Conservation (phyloP, 2,797 vertebrate species). For the Pantherophis vulpinus region DNA sequence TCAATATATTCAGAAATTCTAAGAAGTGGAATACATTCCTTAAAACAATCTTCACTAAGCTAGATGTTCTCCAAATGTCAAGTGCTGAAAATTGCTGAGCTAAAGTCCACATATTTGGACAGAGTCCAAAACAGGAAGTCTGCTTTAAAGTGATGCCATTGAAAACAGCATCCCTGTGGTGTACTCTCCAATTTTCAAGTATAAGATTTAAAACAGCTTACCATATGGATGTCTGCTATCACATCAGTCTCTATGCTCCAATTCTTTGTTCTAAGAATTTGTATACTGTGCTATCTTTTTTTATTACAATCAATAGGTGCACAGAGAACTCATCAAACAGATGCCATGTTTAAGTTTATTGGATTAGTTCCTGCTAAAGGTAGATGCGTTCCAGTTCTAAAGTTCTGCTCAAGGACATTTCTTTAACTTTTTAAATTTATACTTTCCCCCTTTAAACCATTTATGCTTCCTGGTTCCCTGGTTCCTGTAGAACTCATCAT, state of each 20-base stretch:
- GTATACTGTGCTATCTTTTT: not conserved
- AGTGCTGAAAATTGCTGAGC: not conserved
- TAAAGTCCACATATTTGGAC: not conserved
- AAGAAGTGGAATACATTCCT: not conserved
- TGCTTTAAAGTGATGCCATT: not conserved
- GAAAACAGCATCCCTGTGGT: not conserved
- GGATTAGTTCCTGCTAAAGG: not conserved
- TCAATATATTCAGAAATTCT: not conserved
- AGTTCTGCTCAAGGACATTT: not conserved
- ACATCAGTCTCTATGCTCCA: not conserved
- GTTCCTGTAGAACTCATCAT: not conserved
- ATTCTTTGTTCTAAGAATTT: not conserved
- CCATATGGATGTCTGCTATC: not conserved
- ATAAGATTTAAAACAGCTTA: not conserved
- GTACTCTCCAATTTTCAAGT: not conserved
- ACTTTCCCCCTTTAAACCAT: not conserved
- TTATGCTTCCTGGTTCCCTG: not conserved
- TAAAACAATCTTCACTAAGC: not conserved
- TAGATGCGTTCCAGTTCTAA: not conserved
- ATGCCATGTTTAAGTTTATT: not conserved
- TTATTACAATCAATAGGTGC: not conserved
- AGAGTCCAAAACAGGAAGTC: not conserved
- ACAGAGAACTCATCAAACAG: not conserved
- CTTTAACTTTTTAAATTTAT: not conserved
- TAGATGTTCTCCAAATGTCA: conserved; percentile 2